A percentile compares a stretch with the other conserved stretches of the same genome.
Conservation (phyloP, 2,888 invertebrate genomes). For the Tenodera sinensis region DNA sequence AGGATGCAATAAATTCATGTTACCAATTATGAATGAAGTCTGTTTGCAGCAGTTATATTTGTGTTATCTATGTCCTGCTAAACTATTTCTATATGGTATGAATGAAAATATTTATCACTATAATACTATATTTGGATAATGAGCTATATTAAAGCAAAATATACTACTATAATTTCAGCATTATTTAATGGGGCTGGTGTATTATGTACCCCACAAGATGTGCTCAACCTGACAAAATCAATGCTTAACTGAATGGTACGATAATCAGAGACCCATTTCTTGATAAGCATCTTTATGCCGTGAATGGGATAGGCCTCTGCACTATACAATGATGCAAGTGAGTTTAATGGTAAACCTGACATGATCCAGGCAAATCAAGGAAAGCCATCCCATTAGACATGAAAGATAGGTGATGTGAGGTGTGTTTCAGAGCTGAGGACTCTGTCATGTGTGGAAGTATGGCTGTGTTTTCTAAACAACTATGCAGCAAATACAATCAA, state of each 20-base stretch:
- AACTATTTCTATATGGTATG: too few relatives aligned
- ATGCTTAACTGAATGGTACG: neutral
- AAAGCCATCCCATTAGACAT: neutral
- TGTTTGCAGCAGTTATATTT: too few relatives aligned
- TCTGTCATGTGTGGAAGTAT: constrained; percentile 2
- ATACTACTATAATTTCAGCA: too few relatives aligned
- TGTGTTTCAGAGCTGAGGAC: constrained; percentile 6
- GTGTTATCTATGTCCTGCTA: too few relatives aligned
- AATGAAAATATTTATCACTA: too few relatives aligned
- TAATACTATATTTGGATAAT: too few relatives aligned
- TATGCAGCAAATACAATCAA: constrained; percentile 1
- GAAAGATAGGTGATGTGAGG: neutral
- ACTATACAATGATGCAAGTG: neutral
- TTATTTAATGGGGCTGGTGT: too few relatives aligned
- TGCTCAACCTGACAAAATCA: neutral
- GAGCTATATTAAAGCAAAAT: too few relatives aligned
- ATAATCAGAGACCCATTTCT: neutral
- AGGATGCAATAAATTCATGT: neutral
- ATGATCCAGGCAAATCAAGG: constrained; percentile 1
- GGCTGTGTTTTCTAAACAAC: constrained; percentile 4
- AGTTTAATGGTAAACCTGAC: constrained; percentile 6
- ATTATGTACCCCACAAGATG: too few relatives aligned
- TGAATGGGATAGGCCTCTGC: constrained; percentile 9
- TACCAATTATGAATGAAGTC: neutral
- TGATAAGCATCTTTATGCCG: neutral